These are phyloP conservation scores for Drosophila limbata DNA, from an alignment of 2,888 invertebrate genomes.

Conservation along the genomic window DNA sequence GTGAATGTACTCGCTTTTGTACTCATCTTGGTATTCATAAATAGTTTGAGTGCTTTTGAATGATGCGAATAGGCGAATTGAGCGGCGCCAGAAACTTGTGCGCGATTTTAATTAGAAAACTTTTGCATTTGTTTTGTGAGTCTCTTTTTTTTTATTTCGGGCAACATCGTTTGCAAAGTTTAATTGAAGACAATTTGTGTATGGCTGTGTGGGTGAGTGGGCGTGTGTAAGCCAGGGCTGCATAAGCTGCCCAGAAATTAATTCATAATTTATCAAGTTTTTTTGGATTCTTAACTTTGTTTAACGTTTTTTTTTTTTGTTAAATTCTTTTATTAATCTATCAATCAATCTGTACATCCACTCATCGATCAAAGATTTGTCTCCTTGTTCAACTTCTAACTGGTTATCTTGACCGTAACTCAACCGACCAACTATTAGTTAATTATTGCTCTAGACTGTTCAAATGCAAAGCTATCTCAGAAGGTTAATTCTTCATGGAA, in stretches of 20 bases:
- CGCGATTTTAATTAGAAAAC: conserved; percentile 74
- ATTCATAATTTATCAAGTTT: background rate
- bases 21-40: conserved; percentile 13
- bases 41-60: conserved; percentile 45
- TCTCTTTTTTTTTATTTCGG: conserved; percentile 26
- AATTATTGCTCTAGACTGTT: background rate
- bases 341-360: background rate
- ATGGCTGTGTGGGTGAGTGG: conserved; percentile 5
- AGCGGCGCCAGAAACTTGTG: conserved; percentile 50
- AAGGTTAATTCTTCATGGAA: background rate
- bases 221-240: conserved; percentile 27
- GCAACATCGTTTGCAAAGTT: conserved; percentile 31
- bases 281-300: background rate
- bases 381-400: background rate
- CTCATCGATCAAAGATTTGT: background rate
- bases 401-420: background rate
- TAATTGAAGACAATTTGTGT: conserved; percentile 27
- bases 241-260: background rate
- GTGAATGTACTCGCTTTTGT: background rate
- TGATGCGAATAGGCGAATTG: conserved; percentile 21
- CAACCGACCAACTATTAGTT: background rate
- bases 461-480: no score
- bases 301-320: background rate
- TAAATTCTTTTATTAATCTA: background rate
- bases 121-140: conserved; percentile 58